Base-by-base conservation (phyloP, 2,113 vertebrate species). In the Bambusicola thoracicus region DNA sequence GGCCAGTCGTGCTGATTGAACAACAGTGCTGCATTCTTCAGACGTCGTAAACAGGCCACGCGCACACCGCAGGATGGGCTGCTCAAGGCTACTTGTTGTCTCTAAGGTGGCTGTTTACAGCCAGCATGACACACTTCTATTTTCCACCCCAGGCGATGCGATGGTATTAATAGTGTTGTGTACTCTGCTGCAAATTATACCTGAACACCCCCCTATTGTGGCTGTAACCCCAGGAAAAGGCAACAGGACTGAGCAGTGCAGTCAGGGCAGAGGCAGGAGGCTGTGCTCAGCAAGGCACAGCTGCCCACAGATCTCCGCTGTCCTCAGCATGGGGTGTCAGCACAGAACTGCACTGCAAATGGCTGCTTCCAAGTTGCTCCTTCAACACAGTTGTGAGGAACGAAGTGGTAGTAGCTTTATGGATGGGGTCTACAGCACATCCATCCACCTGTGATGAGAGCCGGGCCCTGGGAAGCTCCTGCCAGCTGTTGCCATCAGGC, bases 141-240 rank as follows among this genome's bases (percentile, higher is more conserved):
- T 95, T 87, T 94, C 94, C 91, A 94, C 10, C 67, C 67, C 63
- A 69, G 43, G 56, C 14, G 8, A 76, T 15, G 20, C n/a, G 10
- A 59, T 0, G 16, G 36, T 76, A 91, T 89, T 80, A 93, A 81
- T 48, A 91, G 72, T n/a, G 18, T 36, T 29, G 67, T 68, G 81
- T 94, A 22, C 87, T 89, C 81, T 69, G 75, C 74, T 89, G 81
- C 70, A 96, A 81, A 93, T 84, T 58, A 58, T 48, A 87, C 48
- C 40, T 66, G 77, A 90, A 80, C 85, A 46, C 29, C 34, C n/a
- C n/a, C 83, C 86, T 3, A 0, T 2, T 59, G 83, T 72, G 92
- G 90, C 90, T 90, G 61, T 48, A 85, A 84, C 62, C 68, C 80
- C 90, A 55, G 41, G 44, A 91, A 83, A 51, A 90, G 63, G 75